These are phyloP conservation scores for Perizoma flavofasciatum DNA, from an alignment of 2,888 invertebrate genomes.

Conservation along the genomic window DNA sequence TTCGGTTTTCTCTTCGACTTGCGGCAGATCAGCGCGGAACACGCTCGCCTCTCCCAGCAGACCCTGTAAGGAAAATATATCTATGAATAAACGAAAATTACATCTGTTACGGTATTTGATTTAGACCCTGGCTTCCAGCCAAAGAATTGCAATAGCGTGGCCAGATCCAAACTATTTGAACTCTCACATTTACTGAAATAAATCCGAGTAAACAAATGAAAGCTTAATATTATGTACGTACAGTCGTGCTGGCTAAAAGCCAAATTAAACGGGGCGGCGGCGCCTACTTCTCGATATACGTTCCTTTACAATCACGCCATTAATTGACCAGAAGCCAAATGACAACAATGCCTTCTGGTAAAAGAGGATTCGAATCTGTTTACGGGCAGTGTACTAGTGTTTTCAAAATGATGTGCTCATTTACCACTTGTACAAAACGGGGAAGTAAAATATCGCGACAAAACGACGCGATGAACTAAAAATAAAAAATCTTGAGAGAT, in stretches of 20 bases:
- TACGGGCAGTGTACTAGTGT: too few relatives aligned
- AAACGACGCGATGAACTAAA: too few relatives aligned
- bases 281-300: conserved; percentile 13
- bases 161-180: conserved; percentile 48
- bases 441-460: too few relatives aligned
- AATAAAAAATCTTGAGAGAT: too few relatives aligned
- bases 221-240: conserved; percentile 10
- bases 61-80: conserved; percentile 60
- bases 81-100: conserved; percentile 42
- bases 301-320: conserved; percentile 9
- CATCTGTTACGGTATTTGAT: conserved; percentile 48
- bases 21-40: conserved; percentile 87
- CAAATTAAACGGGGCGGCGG: conserved; percentile 41
- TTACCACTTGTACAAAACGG: too few relatives aligned
- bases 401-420: too few relatives aligned
- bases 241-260: conserved; percentile 43
- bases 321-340: neutral
- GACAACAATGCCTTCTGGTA: too few relatives aligned
- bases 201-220: conserved; percentile 49
- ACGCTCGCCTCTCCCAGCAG: conserved; percentile 86
- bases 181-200: conserved; percentile 46
- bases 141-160: conserved; percentile 52
- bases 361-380: too few relatives aligned
- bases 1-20: conserved; percentile 86
- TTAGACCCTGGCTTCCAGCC: conserved; percentile 49